These are phyloP conservation scores for Globodera rostochiensis DNA, from an alignment of 1,140 invertebrate species.

Conservation along the genomic window DNA sequence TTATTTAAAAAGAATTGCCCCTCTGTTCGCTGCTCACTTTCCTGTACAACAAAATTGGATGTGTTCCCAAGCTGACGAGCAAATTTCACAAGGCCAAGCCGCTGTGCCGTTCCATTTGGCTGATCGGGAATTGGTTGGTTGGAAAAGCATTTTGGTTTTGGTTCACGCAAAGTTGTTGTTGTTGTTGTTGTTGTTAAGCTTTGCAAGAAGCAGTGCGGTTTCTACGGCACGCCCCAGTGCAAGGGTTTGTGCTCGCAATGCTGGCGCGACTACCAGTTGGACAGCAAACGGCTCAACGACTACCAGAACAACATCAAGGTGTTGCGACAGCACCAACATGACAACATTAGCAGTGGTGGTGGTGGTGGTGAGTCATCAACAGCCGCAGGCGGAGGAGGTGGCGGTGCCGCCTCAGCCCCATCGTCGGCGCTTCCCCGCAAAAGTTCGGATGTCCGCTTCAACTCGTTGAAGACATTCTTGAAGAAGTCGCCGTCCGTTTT, in stretches of 20 bases:
- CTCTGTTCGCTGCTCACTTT: too few species aligned
- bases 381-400: neutral
- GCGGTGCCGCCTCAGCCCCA: too few species aligned
- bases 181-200: conserved; percentile 74
- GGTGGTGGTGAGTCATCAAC: too few species aligned
- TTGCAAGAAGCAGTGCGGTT: conserved; percentile 93
- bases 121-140: conserved; percentile 39
- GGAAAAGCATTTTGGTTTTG: conserved; percentile 15
- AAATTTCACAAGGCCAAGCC: neutral
- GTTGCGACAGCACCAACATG: neutral
- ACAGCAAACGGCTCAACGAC: conserved; percentile 29
- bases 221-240: conserved; percentile 94
- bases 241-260: conserved; percentile 94
- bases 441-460: conserved; percentile 29
- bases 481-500: conserved; percentile 45
- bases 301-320: conserved; percentile 25
- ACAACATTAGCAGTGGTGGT: neutral
- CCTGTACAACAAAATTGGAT: neutral
- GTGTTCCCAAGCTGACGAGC: neutral
- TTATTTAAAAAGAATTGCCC: neutral
- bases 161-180: too few species aligned
- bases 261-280: conserved; percentile 68
- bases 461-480: conserved; percentile 33
- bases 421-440: neutral
- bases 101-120: conserved; percentile 12